A percentile compares a stretch with the other conserved stretches of the same genome.
Evolutionary conservation across 1,140 invertebrate species (phyloP).

Genomic region (Pentalonia nigronervosa): DNA sequence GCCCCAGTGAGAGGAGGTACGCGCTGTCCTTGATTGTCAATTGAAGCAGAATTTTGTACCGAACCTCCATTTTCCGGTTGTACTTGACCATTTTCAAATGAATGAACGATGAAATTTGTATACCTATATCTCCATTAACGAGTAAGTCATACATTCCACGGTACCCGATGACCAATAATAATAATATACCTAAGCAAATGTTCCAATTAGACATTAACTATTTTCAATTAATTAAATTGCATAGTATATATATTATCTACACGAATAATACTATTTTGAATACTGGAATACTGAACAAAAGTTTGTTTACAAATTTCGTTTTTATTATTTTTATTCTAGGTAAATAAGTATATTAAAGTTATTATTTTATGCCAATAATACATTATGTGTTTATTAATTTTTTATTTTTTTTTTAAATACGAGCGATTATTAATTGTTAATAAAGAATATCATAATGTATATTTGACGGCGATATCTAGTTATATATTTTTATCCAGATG

Average conservation of each 20-base stretch:
- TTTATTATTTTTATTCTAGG: not conserved
- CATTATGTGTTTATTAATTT: not conserved
- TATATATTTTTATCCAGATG: not conserved
- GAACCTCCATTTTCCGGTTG: conserved; percentile 30
- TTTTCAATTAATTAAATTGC: not conserved
- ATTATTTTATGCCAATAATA: not conserved
- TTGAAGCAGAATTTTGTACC: conserved; percentile 26
- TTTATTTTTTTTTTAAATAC: no score
- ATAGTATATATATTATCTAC: not conserved
- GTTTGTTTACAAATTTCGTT: not conserved
- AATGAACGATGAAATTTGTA: not conserved
- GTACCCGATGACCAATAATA: conserved; percentile 1
- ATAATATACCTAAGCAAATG: not conserved
- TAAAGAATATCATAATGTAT: not conserved
- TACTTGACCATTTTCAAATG: conserved; percentile 38
- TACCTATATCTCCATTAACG: not conserved
- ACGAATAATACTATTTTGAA: not conserved
- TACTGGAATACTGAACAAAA: not conserved
- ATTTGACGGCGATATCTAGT: no score
- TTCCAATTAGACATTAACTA: not conserved
- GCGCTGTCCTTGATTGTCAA: conserved; percentile 35
- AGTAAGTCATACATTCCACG: not conserved
- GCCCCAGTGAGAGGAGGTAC: conserved; percentile 6
- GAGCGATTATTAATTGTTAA: not conserved
- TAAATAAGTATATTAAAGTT: not conserved